Evolutionary conservation across 2,888 invertebrate species (phyloP).

Genomic region (Eumacrocentrus americanus): DNA sequence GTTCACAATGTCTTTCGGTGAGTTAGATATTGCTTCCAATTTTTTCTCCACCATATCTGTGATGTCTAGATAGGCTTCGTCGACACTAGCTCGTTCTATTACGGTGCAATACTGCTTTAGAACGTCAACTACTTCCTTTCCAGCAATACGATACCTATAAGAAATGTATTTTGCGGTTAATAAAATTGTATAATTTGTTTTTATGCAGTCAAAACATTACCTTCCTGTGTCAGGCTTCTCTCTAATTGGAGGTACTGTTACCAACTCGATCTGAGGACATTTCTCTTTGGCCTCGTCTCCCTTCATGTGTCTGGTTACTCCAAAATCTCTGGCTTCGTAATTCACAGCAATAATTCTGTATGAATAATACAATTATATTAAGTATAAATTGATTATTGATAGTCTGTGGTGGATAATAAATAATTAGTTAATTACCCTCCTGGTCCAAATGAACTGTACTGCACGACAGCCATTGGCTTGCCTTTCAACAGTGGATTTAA

Average conservation of each 20-base stretch:
- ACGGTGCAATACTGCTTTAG: slow-evolving; percentile 78
- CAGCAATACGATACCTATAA: slow-evolving; percentile 81
- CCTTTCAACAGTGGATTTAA: slow-evolving; percentile 81
- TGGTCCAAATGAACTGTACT: slow-evolving; percentile 91
- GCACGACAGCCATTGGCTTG: slow-evolving; percentile 94
- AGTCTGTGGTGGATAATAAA: slow-evolving; percentile 5
- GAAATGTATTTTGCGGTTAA: neutral
- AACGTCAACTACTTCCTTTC: slow-evolving; percentile 86
- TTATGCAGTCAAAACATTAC: slow-evolving; percentile 21
- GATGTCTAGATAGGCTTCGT: slow-evolving; percentile 96
- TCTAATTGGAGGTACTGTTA: slow-evolving; percentile 82
- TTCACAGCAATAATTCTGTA: slow-evolving; percentile 94
- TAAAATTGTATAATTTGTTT: neutral
- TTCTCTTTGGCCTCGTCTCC: slow-evolving; percentile 88
- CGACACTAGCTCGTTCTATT: slow-evolving; percentile 93
- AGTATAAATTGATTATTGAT: slow-evolving; percentile 2
- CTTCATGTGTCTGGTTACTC: slow-evolving; percentile 89
- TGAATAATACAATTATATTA: slow-evolving; percentile 31
- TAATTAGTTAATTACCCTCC: slow-evolving; percentile 76
- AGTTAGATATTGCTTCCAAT: slow-evolving; percentile 32
- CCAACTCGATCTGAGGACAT: slow-evolving; percentile 86
- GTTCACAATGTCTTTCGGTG: slow-evolving; percentile 33
- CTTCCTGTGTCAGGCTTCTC: slow-evolving; percentile 94
- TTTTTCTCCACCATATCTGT: slow-evolving; percentile 73
- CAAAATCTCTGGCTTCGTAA: slow-evolving; percentile 90